Conservation (phyloP, 2,888 invertebrate species). For the Cerastis rubricosa region DNA sequence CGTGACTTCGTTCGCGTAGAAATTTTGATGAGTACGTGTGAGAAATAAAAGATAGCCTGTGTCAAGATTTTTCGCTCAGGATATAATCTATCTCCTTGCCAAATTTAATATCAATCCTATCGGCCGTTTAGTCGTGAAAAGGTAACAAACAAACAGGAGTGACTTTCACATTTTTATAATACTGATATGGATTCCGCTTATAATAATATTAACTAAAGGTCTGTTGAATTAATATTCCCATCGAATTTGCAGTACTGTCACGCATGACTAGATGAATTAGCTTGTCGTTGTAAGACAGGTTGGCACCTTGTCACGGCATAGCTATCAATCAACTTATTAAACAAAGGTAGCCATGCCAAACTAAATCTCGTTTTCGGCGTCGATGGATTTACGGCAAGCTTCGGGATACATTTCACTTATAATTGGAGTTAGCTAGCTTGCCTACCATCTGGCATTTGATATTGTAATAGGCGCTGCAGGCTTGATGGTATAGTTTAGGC, state of each 20-base stretch:
- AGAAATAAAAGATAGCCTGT: too few relatives aligned
- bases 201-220: neutral
- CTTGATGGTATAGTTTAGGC: neutral
- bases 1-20: too few relatives aligned
- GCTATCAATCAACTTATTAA: conserved; percentile 47
- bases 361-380: conserved; percentile 4
- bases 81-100: too few relatives aligned
- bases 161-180: too few relatives aligned
- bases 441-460: neutral
- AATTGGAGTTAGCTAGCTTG: neutral
- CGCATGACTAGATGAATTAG: conserved; percentile 23
- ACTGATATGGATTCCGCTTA: neutral
- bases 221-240: neutral
- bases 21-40: too few relatives aligned
- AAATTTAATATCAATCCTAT: too few relatives aligned
- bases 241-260: neutral
- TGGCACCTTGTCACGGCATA: conserved; percentile 39
- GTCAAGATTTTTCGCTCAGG: too few relatives aligned
- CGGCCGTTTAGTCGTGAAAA: too few relatives aligned
- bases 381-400: conserved; percentile 26
- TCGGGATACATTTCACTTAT: conserved; percentile 1
- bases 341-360: conserved; percentile 37
- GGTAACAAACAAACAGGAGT: too few relatives aligned
- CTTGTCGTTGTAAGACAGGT: conserved; percentile 22
- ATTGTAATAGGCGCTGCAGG: conserved; percentile 4